phyloP scores from a whole-genome alignment of 2,113 vertebrate species.

The Butorides virescens region DNA sequence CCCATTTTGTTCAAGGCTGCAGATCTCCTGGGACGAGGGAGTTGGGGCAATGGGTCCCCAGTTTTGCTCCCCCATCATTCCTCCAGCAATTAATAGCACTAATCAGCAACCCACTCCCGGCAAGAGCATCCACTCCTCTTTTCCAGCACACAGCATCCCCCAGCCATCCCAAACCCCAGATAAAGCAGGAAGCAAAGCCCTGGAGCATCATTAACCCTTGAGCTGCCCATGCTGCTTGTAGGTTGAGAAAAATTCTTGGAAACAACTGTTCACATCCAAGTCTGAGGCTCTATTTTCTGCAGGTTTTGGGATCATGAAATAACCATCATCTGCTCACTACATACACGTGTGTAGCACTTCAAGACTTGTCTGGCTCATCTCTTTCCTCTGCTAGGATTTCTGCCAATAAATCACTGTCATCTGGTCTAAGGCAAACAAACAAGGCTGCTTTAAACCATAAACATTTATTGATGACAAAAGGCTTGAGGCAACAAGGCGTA shows the following conservation, averaged over 20 bases:
- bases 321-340: not conserved
- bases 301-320: not conserved
- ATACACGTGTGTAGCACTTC: not conserved
- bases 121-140: not conserved
- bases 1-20: not conserved
- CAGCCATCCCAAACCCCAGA: not conserved
- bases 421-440: constrained; percentile 32
- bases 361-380: constrained; percentile 14
- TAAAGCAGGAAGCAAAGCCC: not conserved
- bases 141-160: not conserved
- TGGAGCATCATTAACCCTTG: not conserved
- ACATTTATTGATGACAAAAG: not conserved
- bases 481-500: not conserved
- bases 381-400: constrained; percentile 1
- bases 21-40: not conserved
- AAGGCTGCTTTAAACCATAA: constrained; percentile 8
- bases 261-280: not conserved
- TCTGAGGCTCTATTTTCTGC: not conserved
- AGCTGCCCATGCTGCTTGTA: not conserved
- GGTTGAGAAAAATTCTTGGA: not conserved
- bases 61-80: not conserved
- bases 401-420: constrained; percentile 43
- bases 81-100: not conserved
- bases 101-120: not conserved
- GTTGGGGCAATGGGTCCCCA: not conserved